These are phyloP conservation scores for Ditylenchus weischeri DNA, from an alignment of 2,888 invertebrate species.

Conservation along the genomic window DNA sequence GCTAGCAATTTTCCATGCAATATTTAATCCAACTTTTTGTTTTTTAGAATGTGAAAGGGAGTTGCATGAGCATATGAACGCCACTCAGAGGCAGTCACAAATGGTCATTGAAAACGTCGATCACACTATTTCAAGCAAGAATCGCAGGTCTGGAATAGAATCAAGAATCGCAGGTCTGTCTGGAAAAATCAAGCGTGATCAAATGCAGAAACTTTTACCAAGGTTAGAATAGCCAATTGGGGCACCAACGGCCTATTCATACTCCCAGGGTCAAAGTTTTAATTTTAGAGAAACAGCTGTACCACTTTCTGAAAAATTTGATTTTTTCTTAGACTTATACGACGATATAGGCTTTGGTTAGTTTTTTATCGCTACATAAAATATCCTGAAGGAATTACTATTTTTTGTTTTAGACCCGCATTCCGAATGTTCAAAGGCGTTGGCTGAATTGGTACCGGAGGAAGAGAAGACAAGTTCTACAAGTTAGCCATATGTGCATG, in stretches of 20 bases:
- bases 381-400: background rate
- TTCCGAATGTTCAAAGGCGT: conserved; percentile 88
- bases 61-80: conserved; percentile 69
- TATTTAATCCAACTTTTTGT: conserved; percentile 22
- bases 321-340: conserved; percentile 32
- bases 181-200: too few species aligned
- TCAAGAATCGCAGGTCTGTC: too few species aligned
- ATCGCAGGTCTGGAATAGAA: background rate
- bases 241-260: conserved; percentile 2
- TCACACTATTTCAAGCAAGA: background rate
- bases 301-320: conserved; percentile 1
- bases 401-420: conserved; percentile 75
- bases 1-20: too few species aligned
- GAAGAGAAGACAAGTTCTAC: conserved; percentile 63
- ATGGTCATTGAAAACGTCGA: background rate
- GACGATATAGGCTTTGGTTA: conserved; percentile 68
- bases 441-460: conserved; percentile 89
- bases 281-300: background rate
- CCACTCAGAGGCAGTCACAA: background rate
- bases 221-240: too few species aligned
- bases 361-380: background rate
- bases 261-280: too few species aligned
- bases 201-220: too few species aligned
- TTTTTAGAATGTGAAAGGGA: conserved; percentile 81
- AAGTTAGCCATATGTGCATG: background rate